Conservation (phyloP, 2,888 invertebrate genomes). For the Drosophila greeni region DNA sequence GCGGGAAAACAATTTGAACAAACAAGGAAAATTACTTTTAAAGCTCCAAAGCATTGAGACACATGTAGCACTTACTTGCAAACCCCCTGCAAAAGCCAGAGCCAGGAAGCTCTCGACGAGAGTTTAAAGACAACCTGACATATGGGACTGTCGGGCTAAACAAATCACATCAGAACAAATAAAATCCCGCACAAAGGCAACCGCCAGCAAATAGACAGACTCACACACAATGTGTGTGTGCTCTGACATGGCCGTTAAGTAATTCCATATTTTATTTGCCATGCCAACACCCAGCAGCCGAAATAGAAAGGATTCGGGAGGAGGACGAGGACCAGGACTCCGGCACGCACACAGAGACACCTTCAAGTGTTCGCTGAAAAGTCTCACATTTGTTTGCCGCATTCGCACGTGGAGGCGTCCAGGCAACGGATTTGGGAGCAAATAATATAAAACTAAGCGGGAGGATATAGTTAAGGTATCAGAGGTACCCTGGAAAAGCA, state of each 20-base stretch:
- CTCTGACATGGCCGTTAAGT: constrained; percentile 58
- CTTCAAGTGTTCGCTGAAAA: constrained; percentile 19
- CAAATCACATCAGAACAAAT: constrained; percentile 71
- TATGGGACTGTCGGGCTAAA: constrained; percentile 55
- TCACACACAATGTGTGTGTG: constrained; percentile 28
- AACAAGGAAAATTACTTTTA: constrained; percentile 56
- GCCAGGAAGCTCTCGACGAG: constrained; percentile 42
- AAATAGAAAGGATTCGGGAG: constrained; percentile 48
- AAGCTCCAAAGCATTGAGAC: constrained; percentile 52
- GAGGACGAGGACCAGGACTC: constrained; percentile 4
- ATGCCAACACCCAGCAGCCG: constrained; percentile 33
- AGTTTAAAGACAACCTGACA: constrained; percentile 66
- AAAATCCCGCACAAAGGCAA: constrained; percentile 65
- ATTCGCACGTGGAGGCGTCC: constrained; percentile 26
- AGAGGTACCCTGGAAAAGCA: background rate
- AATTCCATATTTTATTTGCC: constrained; percentile 73
- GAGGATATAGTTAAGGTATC: background rate
- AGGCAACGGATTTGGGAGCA: constrained; percentile 6
- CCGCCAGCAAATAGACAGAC: constrained; percentile 62
- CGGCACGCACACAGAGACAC: constrained; percentile 13
- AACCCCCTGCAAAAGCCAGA: constrained; percentile 21
- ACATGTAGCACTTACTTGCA: constrained; percentile 59
- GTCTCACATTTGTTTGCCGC: constrained; percentile 40
- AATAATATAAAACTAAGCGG: constrained; percentile 35
- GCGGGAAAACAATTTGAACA: constrained; percentile 55